These are phyloP conservation scores for Meda fulgida DNA, from an alignment of 2,797 vertebrate species.

Conservation along the genomic window DNA sequence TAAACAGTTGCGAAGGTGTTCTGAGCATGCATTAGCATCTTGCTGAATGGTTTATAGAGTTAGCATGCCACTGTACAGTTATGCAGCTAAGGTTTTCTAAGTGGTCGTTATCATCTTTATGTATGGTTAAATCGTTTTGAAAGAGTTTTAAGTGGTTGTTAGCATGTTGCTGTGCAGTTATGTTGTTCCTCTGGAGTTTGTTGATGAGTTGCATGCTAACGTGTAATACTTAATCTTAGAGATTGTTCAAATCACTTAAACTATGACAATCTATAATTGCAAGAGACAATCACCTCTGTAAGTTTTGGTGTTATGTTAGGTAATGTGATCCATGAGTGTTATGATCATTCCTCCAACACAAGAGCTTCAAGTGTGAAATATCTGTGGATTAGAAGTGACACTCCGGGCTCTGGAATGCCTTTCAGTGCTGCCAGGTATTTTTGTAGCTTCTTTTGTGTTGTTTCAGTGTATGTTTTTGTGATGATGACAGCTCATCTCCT, in stretches of 20 bases:
- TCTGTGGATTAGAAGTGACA: conserved; percentile 4
- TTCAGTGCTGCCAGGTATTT: conserved; percentile 40
- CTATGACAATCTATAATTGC: neutral
- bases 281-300: neutral
- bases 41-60: neutral
- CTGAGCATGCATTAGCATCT: neutral
- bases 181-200: neutral
- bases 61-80: neutral
- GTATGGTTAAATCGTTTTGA: neutral
- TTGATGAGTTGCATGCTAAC: neutral
- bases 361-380: neutral
- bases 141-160: neutral
- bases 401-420: conserved; percentile 22
- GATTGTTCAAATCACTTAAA: neutral
- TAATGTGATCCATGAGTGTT: neutral
- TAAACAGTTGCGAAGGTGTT: neutral
- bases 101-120: neutral
- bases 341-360: neutral
- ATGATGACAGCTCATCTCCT: conserved; percentile 40
- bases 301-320: neutral
- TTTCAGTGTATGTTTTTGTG: conserved; percentile 11
- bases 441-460: conserved; percentile 15
- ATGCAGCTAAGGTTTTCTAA: neutral
- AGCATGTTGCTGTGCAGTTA: neutral
- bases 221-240: neutral